These are phyloP conservation scores for Chaunax sp. DNA, from an alignment of 2,797 vertebrate genomes.

Conservation along the genomic window DNA sequence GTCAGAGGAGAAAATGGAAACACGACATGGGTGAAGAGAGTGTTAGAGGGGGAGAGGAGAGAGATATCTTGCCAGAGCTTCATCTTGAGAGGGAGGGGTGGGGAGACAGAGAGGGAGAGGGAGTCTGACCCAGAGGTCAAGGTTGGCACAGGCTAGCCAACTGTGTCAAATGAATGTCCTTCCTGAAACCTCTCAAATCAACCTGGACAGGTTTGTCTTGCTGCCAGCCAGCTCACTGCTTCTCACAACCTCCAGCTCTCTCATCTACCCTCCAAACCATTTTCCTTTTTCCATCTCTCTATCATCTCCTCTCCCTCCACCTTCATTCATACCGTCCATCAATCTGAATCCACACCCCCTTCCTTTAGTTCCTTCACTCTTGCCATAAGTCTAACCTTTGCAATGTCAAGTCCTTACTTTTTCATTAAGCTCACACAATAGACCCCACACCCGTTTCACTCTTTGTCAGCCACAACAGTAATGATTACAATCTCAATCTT, in stretches of 20 bases:
- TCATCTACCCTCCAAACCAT: background rate
- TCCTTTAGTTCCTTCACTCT: slow-evolving; percentile 34
- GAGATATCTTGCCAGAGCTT: slow-evolving; percentile 29
- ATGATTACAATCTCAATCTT: slow-evolving; percentile 72
- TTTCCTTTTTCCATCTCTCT: slow-evolving; percentile 34
- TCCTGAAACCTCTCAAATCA: slow-evolving; percentile 69
- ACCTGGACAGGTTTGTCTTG: slow-evolving; percentile 64
- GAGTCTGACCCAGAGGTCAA: slow-evolving; percentile 31
- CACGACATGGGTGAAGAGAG: slow-evolving; percentile 1
- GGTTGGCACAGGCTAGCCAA: slow-evolving; percentile 44
- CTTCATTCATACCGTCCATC: slow-evolving; percentile 53
- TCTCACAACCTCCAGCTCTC: slow-evolving; percentile 25
- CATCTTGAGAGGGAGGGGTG: slow-evolving; percentile 33
- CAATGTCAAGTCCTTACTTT: slow-evolving; percentile 71
- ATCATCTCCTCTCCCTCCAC: slow-evolving; percentile 41
- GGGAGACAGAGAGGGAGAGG: background rate
- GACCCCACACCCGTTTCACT: slow-evolving; percentile 40
- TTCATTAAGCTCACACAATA: slow-evolving; percentile 68
- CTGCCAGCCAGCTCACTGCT: slow-evolving; percentile 28
- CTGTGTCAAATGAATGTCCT: slow-evolving; percentile 75
- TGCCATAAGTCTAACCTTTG: slow-evolving; percentile 67
- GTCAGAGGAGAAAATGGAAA: background rate
- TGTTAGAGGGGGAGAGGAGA: background rate
- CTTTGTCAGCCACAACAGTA: slow-evolving; percentile 59
- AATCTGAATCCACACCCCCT: slow-evolving; percentile 34